phyloP scores from a whole-genome alignment of 2,113 vertebrate genomes.

The Gallinago media region DNA sequence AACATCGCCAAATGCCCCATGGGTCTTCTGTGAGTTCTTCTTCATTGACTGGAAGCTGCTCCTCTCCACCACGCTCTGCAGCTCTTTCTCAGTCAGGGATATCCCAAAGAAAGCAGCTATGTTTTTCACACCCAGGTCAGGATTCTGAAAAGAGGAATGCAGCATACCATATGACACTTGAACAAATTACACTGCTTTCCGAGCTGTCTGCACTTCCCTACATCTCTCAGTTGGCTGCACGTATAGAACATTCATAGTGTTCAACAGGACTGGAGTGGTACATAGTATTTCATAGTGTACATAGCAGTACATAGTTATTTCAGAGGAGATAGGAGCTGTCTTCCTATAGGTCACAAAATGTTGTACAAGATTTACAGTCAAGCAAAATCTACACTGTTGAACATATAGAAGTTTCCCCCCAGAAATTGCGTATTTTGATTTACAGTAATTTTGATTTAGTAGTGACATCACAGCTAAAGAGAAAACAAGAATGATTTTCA shows the following conservation, averaged over 20 bases:
- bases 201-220: neutral
- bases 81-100: constrained; percentile 36
- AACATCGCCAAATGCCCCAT: neutral
- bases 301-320: neutral
- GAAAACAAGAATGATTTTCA: neutral
- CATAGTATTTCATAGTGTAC: neutral
- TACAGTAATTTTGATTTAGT: neutral
- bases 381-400: neutral
- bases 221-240: neutral
- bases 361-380: neutral
- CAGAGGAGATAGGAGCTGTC: neutral
- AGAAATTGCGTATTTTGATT: neutral
- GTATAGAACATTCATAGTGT: neutral
- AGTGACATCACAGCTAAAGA: neutral
- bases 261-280: neutral
- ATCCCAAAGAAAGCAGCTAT: constrained; percentile 55
- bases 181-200: neutral
- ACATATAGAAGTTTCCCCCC: rapidly evolving
- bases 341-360: neutral
- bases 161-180: neutral
- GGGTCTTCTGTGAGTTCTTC: constrained; percentile 33
- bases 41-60: constrained; percentile 70
- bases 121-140: neutral
- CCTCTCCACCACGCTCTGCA: constrained; percentile 13
- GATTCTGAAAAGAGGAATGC: constrained; percentile 22